These are phyloP conservation scores for Poeciliopsis presidionis DNA, from an alignment of 2,797 vertebrate genomes.

Conservation along the genomic window DNA sequence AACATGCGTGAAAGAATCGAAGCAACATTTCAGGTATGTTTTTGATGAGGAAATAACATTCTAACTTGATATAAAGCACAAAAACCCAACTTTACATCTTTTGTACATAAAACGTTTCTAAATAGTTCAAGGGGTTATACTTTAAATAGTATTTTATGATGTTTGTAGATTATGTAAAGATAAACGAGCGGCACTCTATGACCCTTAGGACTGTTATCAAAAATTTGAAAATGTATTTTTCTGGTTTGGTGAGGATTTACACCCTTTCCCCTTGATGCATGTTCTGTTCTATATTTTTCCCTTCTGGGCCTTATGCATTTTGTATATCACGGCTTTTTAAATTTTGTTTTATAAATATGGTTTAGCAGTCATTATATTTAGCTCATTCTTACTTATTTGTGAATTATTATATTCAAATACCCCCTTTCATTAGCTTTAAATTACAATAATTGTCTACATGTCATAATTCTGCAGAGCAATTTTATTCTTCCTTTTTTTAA, in stretches of 20 bases:
- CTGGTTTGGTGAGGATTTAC: background rate
- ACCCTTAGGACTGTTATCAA: conserved; percentile 15
- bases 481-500: background rate
- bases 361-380: background rate
- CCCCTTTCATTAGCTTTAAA: background rate
- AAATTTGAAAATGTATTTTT: background rate
- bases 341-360: background rate
- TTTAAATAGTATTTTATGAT: conserved; percentile 13
- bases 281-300: background rate
- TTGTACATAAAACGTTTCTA: background rate
- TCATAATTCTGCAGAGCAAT: background rate
- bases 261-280: background rate
- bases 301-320: background rate
- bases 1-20: no score
- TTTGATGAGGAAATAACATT: no score
- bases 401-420: background rate
- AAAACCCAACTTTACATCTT: background rate
- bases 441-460: background rate
- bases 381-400: background rate
- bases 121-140: background rate
- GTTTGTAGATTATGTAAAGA: background rate
- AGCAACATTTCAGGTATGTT: no score
- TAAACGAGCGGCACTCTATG: background rate
- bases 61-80: no score
- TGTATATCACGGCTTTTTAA: background rate